Percentiles rank a stretch among this genome's conserved stretches.
phyloP scores from a whole-genome alignment of 2,888 invertebrate genomes.

The Troides oblongomaculatus region DNA sequence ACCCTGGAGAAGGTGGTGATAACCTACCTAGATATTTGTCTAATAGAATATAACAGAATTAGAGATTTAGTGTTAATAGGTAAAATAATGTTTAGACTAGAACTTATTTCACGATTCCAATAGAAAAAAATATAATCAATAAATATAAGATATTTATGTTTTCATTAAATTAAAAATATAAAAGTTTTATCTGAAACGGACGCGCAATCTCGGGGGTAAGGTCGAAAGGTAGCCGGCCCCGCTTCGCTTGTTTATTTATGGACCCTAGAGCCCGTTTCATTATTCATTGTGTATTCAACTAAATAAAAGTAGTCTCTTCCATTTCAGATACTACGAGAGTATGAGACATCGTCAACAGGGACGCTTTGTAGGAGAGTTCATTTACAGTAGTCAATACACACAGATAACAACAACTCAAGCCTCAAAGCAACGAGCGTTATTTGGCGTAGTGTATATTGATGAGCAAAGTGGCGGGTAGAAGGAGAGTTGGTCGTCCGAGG shows the following conservation, averaged over 20 bases:
- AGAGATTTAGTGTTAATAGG: too few relatives aligned
- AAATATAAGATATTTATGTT: neutral
- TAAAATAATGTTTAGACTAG: too few relatives aligned
- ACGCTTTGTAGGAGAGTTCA: neutral
- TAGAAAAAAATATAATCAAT: neutral
- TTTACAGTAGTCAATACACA: neutral
- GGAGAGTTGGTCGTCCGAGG: too few relatives aligned
- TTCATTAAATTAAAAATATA: constrained; percentile 1
- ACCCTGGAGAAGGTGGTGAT: too few relatives aligned
- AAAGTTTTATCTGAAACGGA: constrained; percentile 7
- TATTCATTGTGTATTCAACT: constrained; percentile 21
- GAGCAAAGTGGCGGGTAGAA: too few relatives aligned
- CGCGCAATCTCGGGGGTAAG: constrained; percentile 13
- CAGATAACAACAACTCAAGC: too few relatives aligned
- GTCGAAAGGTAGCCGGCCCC: constrained; percentile 11
- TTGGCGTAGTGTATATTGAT: too few relatives aligned
- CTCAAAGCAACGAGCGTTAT: too few relatives aligned
- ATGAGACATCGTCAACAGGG: neutral
- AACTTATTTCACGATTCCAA: too few relatives aligned
- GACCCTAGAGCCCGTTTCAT: constrained; percentile 5
- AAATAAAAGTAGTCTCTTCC: constrained; percentile 11
- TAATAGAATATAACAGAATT: too few relatives aligned
- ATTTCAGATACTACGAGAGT: neutral
- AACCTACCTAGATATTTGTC: too few relatives aligned
- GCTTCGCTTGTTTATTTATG: constrained; percentile 18